A percentile compares a stretch with the other conserved stretches of the same genome.
These are phyloP conservation scores for Ips typographus DNA, from an alignment of 1,140 invertebrate genomes.

Conservation along the genomic window DNA sequence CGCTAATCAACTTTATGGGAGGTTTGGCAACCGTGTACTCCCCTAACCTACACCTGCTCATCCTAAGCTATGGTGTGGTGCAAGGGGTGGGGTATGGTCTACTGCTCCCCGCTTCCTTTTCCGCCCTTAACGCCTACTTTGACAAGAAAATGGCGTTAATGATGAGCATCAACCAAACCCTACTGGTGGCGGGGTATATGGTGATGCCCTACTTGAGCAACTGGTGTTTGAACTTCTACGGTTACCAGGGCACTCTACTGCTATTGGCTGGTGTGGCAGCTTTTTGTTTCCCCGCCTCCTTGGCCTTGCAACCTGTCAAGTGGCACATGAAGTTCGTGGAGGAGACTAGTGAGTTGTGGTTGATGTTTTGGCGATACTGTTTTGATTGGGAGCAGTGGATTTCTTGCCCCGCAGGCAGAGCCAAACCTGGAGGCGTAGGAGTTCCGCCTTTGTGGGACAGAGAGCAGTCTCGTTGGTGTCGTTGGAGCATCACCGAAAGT, in stretches of 20 bases:
- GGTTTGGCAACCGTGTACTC: neutral
- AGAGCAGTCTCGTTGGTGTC: neutral
- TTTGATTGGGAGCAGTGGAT: neutral
- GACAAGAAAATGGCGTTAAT: constrained; percentile 59
- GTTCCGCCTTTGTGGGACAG: neutral
- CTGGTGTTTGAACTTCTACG: constrained; percentile 55
- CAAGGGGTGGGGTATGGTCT: constrained; percentile 58
- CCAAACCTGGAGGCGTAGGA: neutral
- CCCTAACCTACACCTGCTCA: constrained; percentile 5
- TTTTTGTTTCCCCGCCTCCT: neutral
- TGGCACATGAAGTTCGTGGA: constrained; percentile 38
- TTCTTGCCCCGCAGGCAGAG: no score
- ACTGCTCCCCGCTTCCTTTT: constrained; percentile 59
- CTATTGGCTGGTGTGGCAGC: constrained; percentile 1
- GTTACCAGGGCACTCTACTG: constrained; percentile 38
- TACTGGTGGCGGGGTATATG: constrained; percentile 60
- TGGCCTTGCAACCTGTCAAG: constrained; percentile 12
- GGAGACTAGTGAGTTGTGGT: neutral
- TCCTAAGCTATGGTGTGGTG: constrained; percentile 3
- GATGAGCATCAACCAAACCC: constrained; percentile 61
- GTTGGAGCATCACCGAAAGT: neutral
- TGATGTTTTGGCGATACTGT: neutral
- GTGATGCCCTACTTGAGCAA: constrained; percentile 57
- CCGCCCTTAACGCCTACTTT: constrained; percentile 61
- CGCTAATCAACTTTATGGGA: constrained; percentile 10